Evolutionary conservation across 2,797 vertebrate genomes (phyloP).

Genomic region (Urocyon cinereoargenteus): DNA sequence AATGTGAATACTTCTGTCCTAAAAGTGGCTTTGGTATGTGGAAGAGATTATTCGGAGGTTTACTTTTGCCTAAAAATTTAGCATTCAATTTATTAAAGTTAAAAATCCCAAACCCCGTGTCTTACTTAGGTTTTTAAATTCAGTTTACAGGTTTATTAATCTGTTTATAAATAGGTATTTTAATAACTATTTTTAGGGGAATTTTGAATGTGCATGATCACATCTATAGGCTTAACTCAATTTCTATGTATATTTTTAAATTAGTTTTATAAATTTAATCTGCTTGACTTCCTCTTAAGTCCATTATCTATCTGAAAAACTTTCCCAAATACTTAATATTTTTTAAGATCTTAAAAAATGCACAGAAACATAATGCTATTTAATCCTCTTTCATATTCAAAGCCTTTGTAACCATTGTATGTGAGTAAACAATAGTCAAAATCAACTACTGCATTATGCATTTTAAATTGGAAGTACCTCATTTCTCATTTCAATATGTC

Average conservation of each 20-base stretch:
- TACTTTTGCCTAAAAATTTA: neutral
- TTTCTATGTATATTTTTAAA: neutral
- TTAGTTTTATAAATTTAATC: conserved; percentile 39
- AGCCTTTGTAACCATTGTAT: neutral
- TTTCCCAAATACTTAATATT: neutral
- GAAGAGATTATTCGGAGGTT: neutral
- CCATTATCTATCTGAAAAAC: neutral
- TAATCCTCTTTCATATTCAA: neutral
- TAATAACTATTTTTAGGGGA: neutral
- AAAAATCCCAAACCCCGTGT: neutral
- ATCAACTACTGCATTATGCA: neutral
- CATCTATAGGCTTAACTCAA: neutral
- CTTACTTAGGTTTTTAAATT: neutral
- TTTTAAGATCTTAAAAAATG: neutral
- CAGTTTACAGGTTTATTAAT: neutral
- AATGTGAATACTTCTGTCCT: neutral
- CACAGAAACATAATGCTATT: neutral
- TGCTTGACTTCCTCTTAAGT: neutral
- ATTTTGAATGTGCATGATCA: neutral
- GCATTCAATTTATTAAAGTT: neutral
- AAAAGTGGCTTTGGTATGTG: neutral
- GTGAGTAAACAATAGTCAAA: neutral
- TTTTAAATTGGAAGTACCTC: conserved; percentile 16
- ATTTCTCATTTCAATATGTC: conserved; percentile 43
- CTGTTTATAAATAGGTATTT: neutral